These are phyloP conservation scores for Aleiodes testaceus DNA, from an alignment of 2,888 invertebrate genomes.

Conservation along the genomic window DNA sequence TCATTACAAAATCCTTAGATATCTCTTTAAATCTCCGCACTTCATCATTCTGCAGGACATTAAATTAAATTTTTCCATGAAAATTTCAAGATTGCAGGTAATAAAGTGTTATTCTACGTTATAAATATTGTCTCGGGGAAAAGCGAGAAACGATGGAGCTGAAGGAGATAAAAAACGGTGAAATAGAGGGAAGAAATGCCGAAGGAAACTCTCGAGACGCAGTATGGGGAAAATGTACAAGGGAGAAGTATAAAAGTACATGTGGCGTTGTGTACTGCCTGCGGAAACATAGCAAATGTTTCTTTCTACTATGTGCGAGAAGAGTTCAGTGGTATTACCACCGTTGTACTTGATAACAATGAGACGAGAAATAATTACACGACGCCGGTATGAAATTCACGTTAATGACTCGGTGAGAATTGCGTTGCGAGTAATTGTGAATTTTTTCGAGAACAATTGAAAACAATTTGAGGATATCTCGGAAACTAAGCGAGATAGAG, in stretches of 20 bases:
- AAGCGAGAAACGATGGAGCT: constrained; percentile 31
- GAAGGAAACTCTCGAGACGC: constrained; percentile 38
- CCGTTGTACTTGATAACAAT: constrained; percentile 28
- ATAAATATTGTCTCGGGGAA: background rate
- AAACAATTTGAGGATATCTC: no score
- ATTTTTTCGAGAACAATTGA: no score
- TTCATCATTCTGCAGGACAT: background rate
- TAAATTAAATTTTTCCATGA: background rate
- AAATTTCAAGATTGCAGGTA: background rate
- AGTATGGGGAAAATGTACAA: constrained; percentile 28
- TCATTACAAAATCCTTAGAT: constrained; percentile 41
- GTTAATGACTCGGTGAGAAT: constrained; percentile 35
- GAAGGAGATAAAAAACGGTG: background rate
- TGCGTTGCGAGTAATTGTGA: background rate
- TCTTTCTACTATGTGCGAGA: constrained; percentile 21
- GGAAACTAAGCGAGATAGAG: no score
- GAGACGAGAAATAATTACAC: constrained; percentile 43
- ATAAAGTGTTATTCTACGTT: background rate
- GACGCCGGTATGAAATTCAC: constrained; percentile 30
- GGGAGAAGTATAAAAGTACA: constrained; percentile 30
- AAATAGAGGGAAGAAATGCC: constrained; percentile 19
- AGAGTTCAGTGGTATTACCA: constrained; percentile 12
- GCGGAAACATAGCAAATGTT: constrained; percentile 32
- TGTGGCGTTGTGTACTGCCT: constrained; percentile 31
- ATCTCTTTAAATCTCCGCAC: no score